Percentiles rank a stretch among this genome's conserved stretches.
These are phyloP conservation scores for Zeuzera pyrina DNA, from an alignment of 2,888 invertebrate species.

Conservation along the genomic window DNA sequence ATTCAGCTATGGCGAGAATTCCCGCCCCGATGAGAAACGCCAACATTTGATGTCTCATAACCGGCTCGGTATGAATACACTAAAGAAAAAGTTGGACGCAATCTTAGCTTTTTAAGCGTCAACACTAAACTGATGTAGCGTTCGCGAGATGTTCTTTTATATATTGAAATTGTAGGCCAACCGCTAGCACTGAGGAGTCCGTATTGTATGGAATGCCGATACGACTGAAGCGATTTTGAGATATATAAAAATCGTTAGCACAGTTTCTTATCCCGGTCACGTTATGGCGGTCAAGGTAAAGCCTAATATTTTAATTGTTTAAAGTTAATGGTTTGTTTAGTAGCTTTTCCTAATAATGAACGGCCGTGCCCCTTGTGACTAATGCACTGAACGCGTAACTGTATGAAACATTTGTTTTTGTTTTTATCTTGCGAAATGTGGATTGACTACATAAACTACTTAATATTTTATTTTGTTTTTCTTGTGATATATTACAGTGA, in stretches of 20 bases:
- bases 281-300: constrained; percentile 57
- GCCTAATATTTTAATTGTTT: constrained; percentile 41
- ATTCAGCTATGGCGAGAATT: constrained; percentile 30
- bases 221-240: constrained; percentile 47
- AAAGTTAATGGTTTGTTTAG: too few relatives aligned
- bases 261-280: constrained; percentile 56
- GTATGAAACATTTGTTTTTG: too few relatives aligned
- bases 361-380: too few relatives aligned
- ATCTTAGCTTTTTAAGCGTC: constrained; percentile 44
- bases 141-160: constrained; percentile 52
- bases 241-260: constrained; percentile 62
- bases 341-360: too few relatives aligned
- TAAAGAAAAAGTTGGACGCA: constrained; percentile 30
- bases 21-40: constrained; percentile 38
- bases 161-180: constrained; percentile 65
- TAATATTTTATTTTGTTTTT: too few relatives aligned
- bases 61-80: constrained; percentile 50
- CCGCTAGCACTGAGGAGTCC: constrained; percentile 56
- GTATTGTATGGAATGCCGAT: constrained; percentile 42
- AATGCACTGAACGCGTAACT: too few relatives aligned
- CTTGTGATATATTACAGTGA: too few relatives aligned
- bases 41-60: constrained; percentile 42
- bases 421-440: too few relatives aligned
- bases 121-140: constrained; percentile 48
- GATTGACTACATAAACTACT: too few relatives aligned